These are phyloP conservation scores for Troides oblongomaculatus DNA, from an alignment of 2,888 invertebrate genomes.

Conservation along the genomic window DNA sequence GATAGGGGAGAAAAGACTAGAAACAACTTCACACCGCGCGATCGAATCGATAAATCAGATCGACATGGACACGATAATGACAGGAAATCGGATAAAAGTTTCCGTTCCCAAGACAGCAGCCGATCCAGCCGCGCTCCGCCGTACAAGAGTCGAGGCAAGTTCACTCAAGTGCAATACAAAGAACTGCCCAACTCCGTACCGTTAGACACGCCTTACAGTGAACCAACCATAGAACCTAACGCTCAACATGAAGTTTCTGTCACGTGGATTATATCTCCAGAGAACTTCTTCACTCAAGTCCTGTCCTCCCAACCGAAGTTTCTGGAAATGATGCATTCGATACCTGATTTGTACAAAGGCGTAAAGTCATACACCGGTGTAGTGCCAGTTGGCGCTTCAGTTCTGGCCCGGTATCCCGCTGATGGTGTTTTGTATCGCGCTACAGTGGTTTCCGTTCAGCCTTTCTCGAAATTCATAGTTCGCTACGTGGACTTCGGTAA, in stretches of 20 bases:
- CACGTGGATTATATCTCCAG: conserved; percentile 88
- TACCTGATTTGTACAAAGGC: conserved; percentile 84
- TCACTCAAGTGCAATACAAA: conserved; percentile 60
- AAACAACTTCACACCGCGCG: conserved; percentile 64
- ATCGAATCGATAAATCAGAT: conserved; percentile 54
- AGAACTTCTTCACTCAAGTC: conserved; percentile 84
- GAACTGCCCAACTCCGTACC: conserved; percentile 70
- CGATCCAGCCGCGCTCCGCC: conserved; percentile 53
- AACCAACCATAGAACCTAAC: conserved; percentile 71
- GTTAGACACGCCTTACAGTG: conserved; percentile 69
- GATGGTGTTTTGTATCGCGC: conserved; percentile 87
- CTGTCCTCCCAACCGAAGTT: conserved; percentile 78
- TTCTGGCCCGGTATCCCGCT: conserved; percentile 85
- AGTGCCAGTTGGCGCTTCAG: conserved; percentile 81
- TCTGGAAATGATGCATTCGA: conserved; percentile 84
- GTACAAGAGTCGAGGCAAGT: conserved; percentile 55
- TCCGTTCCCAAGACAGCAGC: conserved; percentile 51
- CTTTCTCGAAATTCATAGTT: conserved; percentile 82
- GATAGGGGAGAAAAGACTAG: conserved; percentile 37
- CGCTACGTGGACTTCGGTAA: conserved; percentile 90
- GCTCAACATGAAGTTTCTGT: conserved; percentile 80
- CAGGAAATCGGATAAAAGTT: conserved; percentile 56
- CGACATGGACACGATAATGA: conserved; percentile 56
- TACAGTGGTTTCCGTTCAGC: conserved; percentile 80
- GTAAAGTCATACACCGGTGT: conserved; percentile 61